Conservation (phyloP, 2,888 invertebrate genomes). For the Corbicula japonica region DNA sequence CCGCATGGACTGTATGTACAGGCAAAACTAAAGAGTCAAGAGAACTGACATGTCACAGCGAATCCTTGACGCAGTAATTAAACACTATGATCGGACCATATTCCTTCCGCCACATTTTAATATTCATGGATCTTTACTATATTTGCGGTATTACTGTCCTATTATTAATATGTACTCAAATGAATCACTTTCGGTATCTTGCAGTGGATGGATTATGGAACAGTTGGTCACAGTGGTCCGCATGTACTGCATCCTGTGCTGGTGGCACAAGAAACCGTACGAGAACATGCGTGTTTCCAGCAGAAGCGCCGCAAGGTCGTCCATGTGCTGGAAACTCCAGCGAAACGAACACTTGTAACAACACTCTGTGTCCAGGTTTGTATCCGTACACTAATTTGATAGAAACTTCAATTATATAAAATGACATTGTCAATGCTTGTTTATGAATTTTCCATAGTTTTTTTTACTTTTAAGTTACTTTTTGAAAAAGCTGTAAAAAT, state of each 20-base stretch:
- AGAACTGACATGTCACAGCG: no score
- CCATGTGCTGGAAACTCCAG: conserved; percentile 22
- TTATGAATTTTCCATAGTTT: not conserved
- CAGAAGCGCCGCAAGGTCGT: conserved; percentile 22
- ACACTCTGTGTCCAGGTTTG: conserved; percentile 42
- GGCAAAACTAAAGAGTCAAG: no score
- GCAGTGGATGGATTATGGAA: not conserved
- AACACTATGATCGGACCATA: no score
- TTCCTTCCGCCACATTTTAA: no score
- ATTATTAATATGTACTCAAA: not conserved
- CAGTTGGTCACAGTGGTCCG: not conserved
- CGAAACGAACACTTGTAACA: conserved; percentile 37
- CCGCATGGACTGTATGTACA: no score
- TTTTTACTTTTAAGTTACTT: not conserved
- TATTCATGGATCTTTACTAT: not conserved
- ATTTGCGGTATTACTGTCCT: not conserved
- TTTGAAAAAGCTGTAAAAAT: not conserved
- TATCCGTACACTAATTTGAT: no score
- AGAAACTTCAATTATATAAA: no score
- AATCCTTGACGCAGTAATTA: no score
- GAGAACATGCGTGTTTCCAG: conserved; percentile 41
- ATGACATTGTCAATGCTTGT: no score
- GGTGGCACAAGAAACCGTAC: conserved; percentile 1
- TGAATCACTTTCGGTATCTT: not conserved
- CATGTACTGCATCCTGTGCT: not conserved